Percentiles rank a stretch among this genome's conserved stretches.
These are phyloP conservation scores for Tinamus guttatus DNA, from an alignment of 2,113 vertebrate genomes.

Conservation along the genomic window DNA sequence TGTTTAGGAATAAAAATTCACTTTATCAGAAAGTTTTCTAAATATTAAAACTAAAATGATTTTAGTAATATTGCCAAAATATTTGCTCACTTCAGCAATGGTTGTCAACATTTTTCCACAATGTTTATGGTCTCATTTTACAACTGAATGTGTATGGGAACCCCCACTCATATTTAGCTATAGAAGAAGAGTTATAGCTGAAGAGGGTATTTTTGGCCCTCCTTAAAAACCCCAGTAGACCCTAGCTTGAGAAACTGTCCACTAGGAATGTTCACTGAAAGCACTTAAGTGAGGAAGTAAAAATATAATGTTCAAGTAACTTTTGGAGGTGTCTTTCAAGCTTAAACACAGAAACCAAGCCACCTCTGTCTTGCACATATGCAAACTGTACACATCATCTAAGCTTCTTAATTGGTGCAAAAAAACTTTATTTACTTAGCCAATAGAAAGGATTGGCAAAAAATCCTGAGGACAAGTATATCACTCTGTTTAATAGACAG, in stretches of 20 bases:
- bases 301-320: background rate
- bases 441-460: background rate
- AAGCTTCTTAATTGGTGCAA: background rate
- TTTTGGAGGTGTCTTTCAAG: background rate
- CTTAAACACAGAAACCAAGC: background rate
- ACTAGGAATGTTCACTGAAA: background rate
- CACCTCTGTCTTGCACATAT: background rate
- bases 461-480: background rate
- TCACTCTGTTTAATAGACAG: constrained; percentile 21
- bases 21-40: background rate
- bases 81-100: background rate
- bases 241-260: background rate
- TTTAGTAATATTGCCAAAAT: background rate
- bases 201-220: background rate
- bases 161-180: background rate
- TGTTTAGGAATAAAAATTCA: background rate
- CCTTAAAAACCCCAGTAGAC: background rate
- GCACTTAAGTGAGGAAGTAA: background rate
- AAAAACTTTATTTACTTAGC: background rate
- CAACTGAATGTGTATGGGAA: background rate
- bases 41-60: background rate
- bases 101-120: background rate
- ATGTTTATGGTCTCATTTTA: background rate
- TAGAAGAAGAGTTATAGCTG: background rate
- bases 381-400: background rate